These are phyloP conservation scores for Pandemis corylana DNA, from an alignment of 2,888 invertebrate genomes.

Conservation along the genomic window DNA sequence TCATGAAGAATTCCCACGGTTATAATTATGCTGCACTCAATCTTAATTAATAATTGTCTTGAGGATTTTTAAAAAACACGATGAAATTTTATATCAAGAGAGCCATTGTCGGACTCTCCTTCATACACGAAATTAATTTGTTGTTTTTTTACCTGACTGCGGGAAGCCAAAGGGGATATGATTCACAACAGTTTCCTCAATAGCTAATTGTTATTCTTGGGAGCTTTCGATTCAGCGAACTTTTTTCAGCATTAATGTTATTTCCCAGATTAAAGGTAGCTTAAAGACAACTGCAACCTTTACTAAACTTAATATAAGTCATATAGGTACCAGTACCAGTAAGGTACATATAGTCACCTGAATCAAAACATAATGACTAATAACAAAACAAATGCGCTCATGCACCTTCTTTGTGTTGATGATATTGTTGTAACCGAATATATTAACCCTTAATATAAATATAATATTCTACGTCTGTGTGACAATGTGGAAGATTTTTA, in stretches of 20 bases:
- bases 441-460: too few species aligned
- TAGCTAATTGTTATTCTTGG: background rate
- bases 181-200: too few species aligned
- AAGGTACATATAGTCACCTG: background rate
- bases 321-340: background rate
- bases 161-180: too few species aligned
- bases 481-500: too few species aligned
- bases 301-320: too few species aligned
- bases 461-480: too few species aligned
- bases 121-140: too few species aligned
- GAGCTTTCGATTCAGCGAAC: background rate
- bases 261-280: too few species aligned
- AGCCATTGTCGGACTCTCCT: background rate
- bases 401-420: slow-evolving; percentile 1
- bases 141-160: too few species aligned
- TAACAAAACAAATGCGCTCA: background rate
- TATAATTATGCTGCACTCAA: slow-evolving; percentile 34
- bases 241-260: background rate
- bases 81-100: background rate
- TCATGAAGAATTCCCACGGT: slow-evolving; percentile 53
- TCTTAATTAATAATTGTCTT: slow-evolving; percentile 38
- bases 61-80: background rate
- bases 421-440: background rate
- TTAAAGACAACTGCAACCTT: too few species aligned
- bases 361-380: background rate